These are phyloP conservation scores for Xenops minutus DNA, from an alignment of 2,797 vertebrate genomes.

Conservation along the genomic window DNA sequence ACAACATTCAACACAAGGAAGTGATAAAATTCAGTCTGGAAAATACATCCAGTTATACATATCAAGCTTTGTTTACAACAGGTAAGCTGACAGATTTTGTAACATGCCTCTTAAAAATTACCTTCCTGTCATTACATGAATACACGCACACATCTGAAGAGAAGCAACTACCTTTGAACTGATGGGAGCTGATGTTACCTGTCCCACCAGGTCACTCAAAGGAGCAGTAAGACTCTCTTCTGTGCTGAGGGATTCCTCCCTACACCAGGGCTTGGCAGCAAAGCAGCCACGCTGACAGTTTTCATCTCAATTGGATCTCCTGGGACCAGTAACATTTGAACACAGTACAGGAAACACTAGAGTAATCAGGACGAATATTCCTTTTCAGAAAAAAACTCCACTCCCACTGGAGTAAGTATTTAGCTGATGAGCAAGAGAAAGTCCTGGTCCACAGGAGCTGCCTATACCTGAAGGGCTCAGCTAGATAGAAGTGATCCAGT, in stretches of 20 bases:
- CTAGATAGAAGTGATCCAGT: not conserved
- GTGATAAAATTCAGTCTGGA: not conserved
- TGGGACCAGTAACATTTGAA: not conserved
- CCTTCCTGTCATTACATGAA: not conserved
- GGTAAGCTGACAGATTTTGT: not conserved
- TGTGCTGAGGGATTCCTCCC: not conserved
- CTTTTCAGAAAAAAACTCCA: not conserved
- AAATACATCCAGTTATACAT: not conserved
- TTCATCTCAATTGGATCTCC: not conserved
- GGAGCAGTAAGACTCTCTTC: not conserved
- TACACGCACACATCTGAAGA: not conserved
- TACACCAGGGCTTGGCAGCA: not conserved
- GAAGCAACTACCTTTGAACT: not conserved
- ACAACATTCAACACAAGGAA: not conserved
- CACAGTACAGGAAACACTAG: not conserved
- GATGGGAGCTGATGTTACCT: not conserved
- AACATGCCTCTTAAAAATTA: not conserved
- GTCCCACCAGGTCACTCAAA: not conserved
- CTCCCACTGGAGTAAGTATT: not conserved
- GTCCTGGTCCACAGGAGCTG: not conserved
- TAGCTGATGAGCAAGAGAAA: not conserved
- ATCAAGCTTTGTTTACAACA: not conserved
- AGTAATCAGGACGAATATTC: not conserved
- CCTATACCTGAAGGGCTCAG: not conserved
- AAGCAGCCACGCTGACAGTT: not conserved